These are phyloP conservation scores for Galaxea fascicularis DNA, from an alignment of 92 coral and sea anemone genomes.

Conservation along the genomic window DNA sequence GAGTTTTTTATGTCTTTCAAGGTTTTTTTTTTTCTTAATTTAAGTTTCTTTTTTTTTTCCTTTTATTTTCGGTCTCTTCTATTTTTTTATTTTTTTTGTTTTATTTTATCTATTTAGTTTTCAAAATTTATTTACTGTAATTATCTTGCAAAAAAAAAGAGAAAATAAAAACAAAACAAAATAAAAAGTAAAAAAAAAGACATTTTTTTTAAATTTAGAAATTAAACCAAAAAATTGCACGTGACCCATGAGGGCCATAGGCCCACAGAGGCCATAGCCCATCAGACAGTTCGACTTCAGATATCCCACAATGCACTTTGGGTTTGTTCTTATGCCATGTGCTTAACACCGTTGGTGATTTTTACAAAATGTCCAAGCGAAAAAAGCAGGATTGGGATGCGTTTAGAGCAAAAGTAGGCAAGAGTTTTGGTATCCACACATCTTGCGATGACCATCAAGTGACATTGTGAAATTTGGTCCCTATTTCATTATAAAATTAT, in stretches of 20 bases:
- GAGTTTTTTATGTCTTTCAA: neutral
- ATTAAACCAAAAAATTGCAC: neutral
- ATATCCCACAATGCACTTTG: too few relatives aligned
- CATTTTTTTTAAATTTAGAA: neutral
- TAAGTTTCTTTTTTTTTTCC: too few relatives aligned
- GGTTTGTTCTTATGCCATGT: slow-evolving; percentile 17
- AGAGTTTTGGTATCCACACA: slow-evolving; percentile 81
- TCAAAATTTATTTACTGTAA: slow-evolving; percentile 17
- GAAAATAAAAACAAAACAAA: neutral
- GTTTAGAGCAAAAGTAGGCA: slow-evolving; percentile 41
- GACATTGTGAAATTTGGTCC: slow-evolving; percentile 65
- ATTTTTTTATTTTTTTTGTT: too few relatives aligned
- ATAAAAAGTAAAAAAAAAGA: neutral
- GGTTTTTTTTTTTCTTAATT: too few relatives aligned
- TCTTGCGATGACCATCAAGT: slow-evolving; percentile 76
- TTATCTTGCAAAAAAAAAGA: too few relatives aligned
- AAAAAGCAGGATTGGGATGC: too few relatives aligned
- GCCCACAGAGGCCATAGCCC: too few relatives aligned
- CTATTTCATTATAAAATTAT: slow-evolving; percentile 28
- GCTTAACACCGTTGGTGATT: slow-evolving; percentile 9
- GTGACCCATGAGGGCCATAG: slow-evolving; percentile 53
- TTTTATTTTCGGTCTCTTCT: too few relatives aligned
- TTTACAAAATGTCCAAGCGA: slow-evolving; percentile 40
- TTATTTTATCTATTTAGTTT: neutral
- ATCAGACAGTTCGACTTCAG: slow-evolving; percentile 27